Base-by-base conservation (phyloP, 2,888 invertebrate genomes). In the Scaptomyza caliginosa region DNA sequence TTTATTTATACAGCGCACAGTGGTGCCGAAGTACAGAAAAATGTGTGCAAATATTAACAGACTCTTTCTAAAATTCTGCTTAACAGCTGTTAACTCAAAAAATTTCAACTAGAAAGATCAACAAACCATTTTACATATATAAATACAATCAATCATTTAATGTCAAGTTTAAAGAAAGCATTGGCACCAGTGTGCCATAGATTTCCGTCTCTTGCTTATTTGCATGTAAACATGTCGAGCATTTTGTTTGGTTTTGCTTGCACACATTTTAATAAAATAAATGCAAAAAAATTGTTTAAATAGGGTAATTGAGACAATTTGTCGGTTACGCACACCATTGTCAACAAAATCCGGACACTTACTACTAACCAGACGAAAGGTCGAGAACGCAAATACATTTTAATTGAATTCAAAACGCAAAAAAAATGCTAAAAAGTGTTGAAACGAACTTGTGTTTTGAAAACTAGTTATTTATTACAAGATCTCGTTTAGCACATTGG, bases 291-390 rank as follows among this genome's bases (percentile, higher is more conserved):
- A 83, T 82, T 63, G 77, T 66, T 78, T 89, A 79, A 90, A 91
- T 90, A 89, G 88, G 87, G 76, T 90, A 90, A 90, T 90, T 90
- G 89, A 88, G 64, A 65, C 88, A 89, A 89, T 90, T 90, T 88
- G 87, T 84, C 88, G 77, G 69, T 74, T 67, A 72, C 52, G 57
- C 59, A 58, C 51, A 59, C 65, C 51, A 59, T 50, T 50, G 40
- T 17, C 21, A 42, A 34, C 19, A 19, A 60, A 24, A 38, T 16
- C 24, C 23, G 19, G 34, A 32, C 32, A 34, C 34, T 16, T 8
- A 8, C 11, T 2, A 34, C 34, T 16, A 34, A 34, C 34, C 34
- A 7, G 16, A 40, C 30, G 64, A 73, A 80, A 69, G 77, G 67
- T 80, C 77, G 77, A 73, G 66, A 57, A 73, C 40, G 49, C 26